Evolutionary conservation across 2,113 vertebrate genomes (phyloP).

Genomic region (Pao palembangensis): DNA sequence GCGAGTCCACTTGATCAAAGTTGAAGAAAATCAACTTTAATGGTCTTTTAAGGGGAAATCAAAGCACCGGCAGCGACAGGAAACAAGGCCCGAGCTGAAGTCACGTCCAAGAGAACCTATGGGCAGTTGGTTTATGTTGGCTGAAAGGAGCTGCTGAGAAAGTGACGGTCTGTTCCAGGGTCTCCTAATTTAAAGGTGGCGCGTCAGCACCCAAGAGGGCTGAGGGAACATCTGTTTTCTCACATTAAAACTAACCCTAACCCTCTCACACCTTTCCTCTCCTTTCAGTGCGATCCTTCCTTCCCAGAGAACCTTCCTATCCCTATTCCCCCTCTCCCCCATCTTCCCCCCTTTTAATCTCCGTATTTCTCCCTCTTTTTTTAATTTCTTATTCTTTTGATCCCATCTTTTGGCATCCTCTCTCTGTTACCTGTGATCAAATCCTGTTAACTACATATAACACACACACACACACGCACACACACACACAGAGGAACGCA

Average conservation of each 20-base stretch:
- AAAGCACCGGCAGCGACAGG: conserved; percentile 47
- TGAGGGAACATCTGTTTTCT: conserved; percentile 28
- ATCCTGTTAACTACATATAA: conserved; percentile 17
- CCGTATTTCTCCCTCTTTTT: neutral
- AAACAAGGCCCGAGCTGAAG: conserved; percentile 46
- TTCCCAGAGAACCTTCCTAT: neutral
- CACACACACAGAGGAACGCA: conserved; percentile 12
- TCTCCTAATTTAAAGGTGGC: conserved; percentile 49
- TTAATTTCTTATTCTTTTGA: neutral
- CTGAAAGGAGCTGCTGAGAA: conserved; percentile 53
- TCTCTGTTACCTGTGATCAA: conserved; percentile 9
- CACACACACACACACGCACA: conserved; percentile 16
- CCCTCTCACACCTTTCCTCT: conserved; percentile 15
- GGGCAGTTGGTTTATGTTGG: conserved; percentile 59
- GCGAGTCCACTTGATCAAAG: conserved; percentile 55
- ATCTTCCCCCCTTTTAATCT: conserved; percentile 1
- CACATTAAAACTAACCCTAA: neutral
- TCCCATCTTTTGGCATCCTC: neutral
- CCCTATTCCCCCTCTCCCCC: neutral
- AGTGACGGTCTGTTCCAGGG: conserved; percentile 46
- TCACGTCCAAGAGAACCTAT: conserved; percentile 54
- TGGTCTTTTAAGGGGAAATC: conserved; percentile 55
- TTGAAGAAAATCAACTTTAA: conserved; percentile 53
- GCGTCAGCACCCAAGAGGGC: conserved; percentile 48
- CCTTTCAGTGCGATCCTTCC: neutral